phyloP scores from a whole-genome alignment of 1,140 invertebrate genomes.

The Drosophila paulistorum region DNA sequence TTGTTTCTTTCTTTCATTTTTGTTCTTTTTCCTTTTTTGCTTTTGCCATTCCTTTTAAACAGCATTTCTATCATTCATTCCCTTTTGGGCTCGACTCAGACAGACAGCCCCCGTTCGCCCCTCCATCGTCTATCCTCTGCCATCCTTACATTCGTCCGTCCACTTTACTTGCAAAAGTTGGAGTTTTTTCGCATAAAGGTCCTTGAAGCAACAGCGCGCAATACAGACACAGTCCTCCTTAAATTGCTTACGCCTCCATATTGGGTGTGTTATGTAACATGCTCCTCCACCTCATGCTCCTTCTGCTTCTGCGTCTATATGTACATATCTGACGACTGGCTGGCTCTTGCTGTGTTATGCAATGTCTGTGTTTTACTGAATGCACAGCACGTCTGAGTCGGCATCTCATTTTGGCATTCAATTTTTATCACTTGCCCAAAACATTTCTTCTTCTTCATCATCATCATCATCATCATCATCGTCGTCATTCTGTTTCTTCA shows the following conservation, averaged over 20 bases:
- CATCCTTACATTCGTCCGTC: not conserved
- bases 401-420: conserved; percentile 49
- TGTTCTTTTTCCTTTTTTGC: conserved; percentile 12
- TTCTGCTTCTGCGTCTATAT: not conserved
- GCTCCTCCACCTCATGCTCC: not conserved
- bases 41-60: conserved; percentile 20
- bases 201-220: conserved; percentile 70
- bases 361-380: conserved; percentile 36
- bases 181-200: conserved; percentile 51
- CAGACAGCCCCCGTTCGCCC: conserved; percentile 8
- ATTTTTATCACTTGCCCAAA: conserved; percentile 49
- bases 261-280: conserved; percentile 52
- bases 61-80: conserved; percentile 46
- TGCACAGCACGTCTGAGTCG: conserved; percentile 46
- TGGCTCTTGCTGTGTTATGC: conserved; percentile 43
- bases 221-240: conserved; percentile 37
- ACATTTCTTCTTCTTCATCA: conserved; percentile 24
- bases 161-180: conserved; percentile 14
- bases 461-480: too few species aligned
- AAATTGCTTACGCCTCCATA: conserved; percentile 51
- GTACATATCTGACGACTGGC: not conserved
- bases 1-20: conserved; percentile 37
- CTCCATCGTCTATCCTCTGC: not conserved
- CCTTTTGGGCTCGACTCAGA: conserved; percentile 31
- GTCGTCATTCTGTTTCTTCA: not conserved